These are phyloP conservation scores for Drosophila azteca DNA, from an alignment of 1,140 invertebrate species.

Conservation along the genomic window DNA sequence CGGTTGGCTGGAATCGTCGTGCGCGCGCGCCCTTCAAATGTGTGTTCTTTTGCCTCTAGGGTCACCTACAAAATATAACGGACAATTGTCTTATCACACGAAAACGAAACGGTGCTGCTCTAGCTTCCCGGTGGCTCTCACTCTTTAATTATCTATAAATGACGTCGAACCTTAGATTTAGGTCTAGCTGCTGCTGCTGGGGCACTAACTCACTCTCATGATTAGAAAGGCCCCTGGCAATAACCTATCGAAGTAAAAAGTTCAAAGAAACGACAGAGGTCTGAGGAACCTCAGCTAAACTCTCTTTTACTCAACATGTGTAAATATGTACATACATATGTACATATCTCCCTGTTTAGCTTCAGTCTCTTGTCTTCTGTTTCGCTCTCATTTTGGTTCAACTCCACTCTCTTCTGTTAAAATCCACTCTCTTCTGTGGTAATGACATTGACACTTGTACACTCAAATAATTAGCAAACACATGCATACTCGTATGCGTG, in stretches of 20 bases:
- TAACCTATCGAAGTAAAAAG: too few species aligned
- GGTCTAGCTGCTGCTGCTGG: constrained; percentile 12
- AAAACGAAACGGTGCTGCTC: constrained; percentile 27
- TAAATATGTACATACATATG: too few species aligned
- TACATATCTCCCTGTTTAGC: too few species aligned
- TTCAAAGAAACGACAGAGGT: too few species aligned
- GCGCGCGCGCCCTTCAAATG: constrained; percentile 63
- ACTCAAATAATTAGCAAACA: constrained; percentile 54
- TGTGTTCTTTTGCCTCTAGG: constrained; percentile 53
- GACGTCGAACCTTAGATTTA: constrained; percentile 28
- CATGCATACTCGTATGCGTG: constrained; percentile 2
- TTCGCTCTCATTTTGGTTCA: background rate
- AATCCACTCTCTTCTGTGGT: background rate
- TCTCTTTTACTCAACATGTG: too few species aligned
- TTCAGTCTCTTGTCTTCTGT: background rate
- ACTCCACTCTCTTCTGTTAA: constrained; percentile 4
- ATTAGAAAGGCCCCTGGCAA: background rate
- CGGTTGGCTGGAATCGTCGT: background rate
- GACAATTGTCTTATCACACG: constrained; percentile 57
- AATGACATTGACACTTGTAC: constrained; percentile 70
- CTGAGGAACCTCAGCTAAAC: too few species aligned
- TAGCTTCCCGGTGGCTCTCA: constrained; percentile 50
- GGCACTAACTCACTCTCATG: background rate
- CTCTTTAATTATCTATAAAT: constrained; percentile 62
- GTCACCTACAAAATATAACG: constrained; percentile 69